Evolutionary conservation across 2,888 invertebrate genomes (phyloP), one percentile per base, ranked within the genome.

Genomic region (Chrysotoxum bicinctum): DNA sequence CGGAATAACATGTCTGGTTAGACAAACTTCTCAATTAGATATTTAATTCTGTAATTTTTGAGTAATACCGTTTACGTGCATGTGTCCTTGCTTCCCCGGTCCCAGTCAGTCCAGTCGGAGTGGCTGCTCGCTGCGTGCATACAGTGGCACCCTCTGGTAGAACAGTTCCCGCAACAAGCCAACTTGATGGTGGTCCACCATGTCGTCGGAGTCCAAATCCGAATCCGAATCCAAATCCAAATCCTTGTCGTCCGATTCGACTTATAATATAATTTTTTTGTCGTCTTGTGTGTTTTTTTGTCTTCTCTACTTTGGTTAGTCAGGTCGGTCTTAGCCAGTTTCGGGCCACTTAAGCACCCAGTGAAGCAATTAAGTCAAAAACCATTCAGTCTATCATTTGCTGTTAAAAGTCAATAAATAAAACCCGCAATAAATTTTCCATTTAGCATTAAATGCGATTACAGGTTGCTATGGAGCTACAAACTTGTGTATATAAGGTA

Each of bases 341-440:
- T 77, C 75, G 76, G 76, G 66, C 86, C 86, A 86, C 86, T 82
- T 86, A 86, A 82, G 86, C 76, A 86, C 74, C 82, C 82, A 86
- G 77, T 74, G 74, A 82, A 86, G 82, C 86, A 82, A 86, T 86
- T 86, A 86, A 86, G 86, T 86, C 86, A 86, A 74, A 86, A 86
- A 86, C 82, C 86, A 86, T 86, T 86, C 86, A 82, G 86, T 86
- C 86, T 77, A 86, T 86, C 86, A 86, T 86, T 86, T 74, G 77
- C 86, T 82, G 86, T 86, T 86, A 86, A 86, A 86, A 86, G 86
- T 86, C 86, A 86, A 86, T 86, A 86, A 86, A 86, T 86, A 86
- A 86, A 86, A 82, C 74, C 82, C 32, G 82, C 82, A 86, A 86
- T 86, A 86, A 86, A 86, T 86, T 86, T 86, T 82, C 86, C 82